Conservation (phyloP, 2,113 vertebrate genomes). For the Columba livia region DNA sequence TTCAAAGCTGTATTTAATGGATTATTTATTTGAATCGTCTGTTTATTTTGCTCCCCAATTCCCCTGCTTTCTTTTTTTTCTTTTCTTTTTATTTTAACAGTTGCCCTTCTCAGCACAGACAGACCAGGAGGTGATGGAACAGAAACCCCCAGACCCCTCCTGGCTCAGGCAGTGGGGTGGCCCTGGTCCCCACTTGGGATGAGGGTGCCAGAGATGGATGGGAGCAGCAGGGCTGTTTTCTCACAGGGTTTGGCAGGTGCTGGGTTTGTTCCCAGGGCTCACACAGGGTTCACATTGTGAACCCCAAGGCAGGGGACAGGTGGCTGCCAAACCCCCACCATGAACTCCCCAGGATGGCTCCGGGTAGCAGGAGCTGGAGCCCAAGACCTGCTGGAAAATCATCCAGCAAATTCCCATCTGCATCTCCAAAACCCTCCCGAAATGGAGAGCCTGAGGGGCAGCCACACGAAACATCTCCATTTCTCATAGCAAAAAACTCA, state of each 20-base stretch:
- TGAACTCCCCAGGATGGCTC: not conserved
- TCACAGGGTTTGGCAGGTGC: not conserved
- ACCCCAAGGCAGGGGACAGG: not conserved
- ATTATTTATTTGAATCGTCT: not conserved
- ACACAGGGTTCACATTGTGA: too few species aligned
- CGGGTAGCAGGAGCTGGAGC: not conserved
- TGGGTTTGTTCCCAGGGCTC: not conserved
- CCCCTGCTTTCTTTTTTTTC: too few species aligned
- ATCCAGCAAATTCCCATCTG: not conserved
- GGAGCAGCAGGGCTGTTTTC: not conserved
- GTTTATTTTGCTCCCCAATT: not conserved
- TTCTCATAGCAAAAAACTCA: not conserved
- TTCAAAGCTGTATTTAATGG: not conserved
- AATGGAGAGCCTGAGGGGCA: not conserved
- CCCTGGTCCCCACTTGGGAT: rapidly evolving
- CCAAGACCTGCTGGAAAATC: not conserved
- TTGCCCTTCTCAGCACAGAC: not conserved
- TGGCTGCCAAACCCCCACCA: not conserved
- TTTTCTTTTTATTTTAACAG: not conserved
- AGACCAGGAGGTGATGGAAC: not conserved
- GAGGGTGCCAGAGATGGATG: not conserved
- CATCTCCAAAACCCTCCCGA: not conserved
- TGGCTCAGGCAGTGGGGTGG: rapidly evolving
- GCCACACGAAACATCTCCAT: not conserved
- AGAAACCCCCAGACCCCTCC: too few species aligned